Evolutionary conservation across 2,113 vertebrate genomes (phyloP), one percentile per base, ranked within the genome.

Genomic region (Colistium nudipinnis): DNA sequence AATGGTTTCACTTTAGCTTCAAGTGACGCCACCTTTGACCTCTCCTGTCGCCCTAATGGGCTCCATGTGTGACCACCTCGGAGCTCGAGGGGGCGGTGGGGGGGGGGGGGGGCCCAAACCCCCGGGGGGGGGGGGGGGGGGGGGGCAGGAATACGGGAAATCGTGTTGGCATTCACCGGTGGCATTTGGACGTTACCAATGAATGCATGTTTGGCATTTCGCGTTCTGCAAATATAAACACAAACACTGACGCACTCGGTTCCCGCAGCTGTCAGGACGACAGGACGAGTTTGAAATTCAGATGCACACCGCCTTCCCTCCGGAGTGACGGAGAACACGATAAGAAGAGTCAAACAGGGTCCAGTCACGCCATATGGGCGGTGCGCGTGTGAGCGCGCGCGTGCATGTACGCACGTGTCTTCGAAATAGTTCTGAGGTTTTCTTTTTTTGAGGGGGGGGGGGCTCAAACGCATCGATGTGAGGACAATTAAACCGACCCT

Each of bases 1-100:
- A 82, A 77, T 70, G 60, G 35, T 54, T 74, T 74, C n/a, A 72
- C 76, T 78, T 76, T 80, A 31, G 43, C 30, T 55, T 14, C 1
- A 27, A 49, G 55, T 56, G 41, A n/a, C 31, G 45, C 44, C 38
- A 47, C 56, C 6, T 45, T 31, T 67, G 66, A 76, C 70, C 78
- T 39, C 48, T 20, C 7, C 59, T 61, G 73, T 66, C 78, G 80
- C 64, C n/a, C 60, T 69, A 55, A 80, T 49, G 70, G 70, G 20
- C 31, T 48, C 74, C 27, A 55, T 33, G 62, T 13, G 62, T 2
- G n/a, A 52, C 36, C 61, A 41, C 48, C 36, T 51, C 33, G 0
- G 38, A 14, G 30, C 33, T 41, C 24, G 6, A 3, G 16, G 25
- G 55, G 38, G 55, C 7, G 7, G 11, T 3, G 43, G 43, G 19